Conservation (phyloP, 2,888 invertebrate species). For the Toxonevra muliebris region DNA sequence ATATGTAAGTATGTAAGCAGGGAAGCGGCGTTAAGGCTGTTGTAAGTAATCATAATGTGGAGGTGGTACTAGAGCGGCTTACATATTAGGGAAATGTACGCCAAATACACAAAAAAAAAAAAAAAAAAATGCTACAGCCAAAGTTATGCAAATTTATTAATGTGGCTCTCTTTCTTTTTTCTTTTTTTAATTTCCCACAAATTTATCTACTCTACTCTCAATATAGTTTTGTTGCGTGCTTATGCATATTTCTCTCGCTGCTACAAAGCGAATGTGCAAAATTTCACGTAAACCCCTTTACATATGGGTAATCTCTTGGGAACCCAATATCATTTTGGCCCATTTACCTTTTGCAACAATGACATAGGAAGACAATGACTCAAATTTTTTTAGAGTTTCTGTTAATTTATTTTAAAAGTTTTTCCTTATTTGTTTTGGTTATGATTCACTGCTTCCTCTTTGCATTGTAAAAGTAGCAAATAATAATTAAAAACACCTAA, state of each 20-base stretch:
- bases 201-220: too few relatives aligned
- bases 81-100: background rate
- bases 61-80: background rate
- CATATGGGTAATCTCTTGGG: too few relatives aligned
- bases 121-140: background rate
- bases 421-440: background rate
- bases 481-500: background rate
- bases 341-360: too few relatives aligned
- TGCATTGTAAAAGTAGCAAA: background rate
- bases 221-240: too few relatives aligned
- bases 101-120: background rate
- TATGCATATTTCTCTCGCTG: too few relatives aligned
- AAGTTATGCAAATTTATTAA: background rate
- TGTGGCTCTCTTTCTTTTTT: background rate
- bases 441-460: background rate
- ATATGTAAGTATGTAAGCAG: conserved; percentile 64
- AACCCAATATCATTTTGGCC: too few relatives aligned
- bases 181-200: too few relatives aligned
- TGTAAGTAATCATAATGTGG: background rate
- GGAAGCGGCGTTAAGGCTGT: conserved; percentile 3
- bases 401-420: background rate
- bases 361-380: too few relatives aligned
- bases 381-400: too few relatives aligned
- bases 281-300: too few relatives aligned
- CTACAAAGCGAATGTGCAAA: too few relatives aligned